These are phyloP conservation scores for Tillus elongatus DNA, from an alignment of 2,888 invertebrate genomes.

Conservation along the genomic window DNA sequence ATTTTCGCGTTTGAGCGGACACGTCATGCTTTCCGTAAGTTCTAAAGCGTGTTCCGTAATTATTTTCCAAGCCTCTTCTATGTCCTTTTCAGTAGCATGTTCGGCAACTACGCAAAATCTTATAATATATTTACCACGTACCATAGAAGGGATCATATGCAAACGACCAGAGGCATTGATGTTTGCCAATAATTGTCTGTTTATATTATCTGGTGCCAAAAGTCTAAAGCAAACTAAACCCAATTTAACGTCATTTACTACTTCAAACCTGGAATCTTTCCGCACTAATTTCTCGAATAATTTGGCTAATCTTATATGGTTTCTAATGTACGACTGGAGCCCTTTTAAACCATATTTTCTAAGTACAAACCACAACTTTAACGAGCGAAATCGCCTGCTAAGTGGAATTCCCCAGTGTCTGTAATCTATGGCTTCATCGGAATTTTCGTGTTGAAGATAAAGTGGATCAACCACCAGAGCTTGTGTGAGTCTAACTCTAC, in stretches of 20 bases:
- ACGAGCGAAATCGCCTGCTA: conserved; percentile 71
- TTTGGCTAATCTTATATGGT: conserved; percentile 70
- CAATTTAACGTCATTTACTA: conserved; percentile 63
- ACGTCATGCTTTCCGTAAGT: conserved; percentile 42
- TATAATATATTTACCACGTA: conserved; percentile 63
- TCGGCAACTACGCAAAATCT: conserved; percentile 76
- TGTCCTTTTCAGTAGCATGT: conserved; percentile 63
- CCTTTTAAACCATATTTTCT: conserved; percentile 74
- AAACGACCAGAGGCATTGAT: conserved; percentile 77
- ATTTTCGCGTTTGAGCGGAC: conserved; percentile 35
- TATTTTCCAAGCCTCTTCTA: conserved; percentile 56
- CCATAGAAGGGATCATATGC: conserved; percentile 77
- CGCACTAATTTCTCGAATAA: conserved; percentile 61
- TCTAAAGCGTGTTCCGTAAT: conserved; percentile 53
- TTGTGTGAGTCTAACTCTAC: conserved; percentile 66
- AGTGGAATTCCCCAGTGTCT: conserved; percentile 83
- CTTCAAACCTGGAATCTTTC: conserved; percentile 64
- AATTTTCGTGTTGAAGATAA: conserved; percentile 75
- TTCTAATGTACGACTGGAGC: conserved; percentile 73
- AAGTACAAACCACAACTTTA: conserved; percentile 84
- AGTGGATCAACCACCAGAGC: conserved; percentile 81
- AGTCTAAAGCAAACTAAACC: conserved; percentile 74
- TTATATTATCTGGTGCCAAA: conserved; percentile 56
- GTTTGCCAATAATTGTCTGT: conserved; percentile 65
- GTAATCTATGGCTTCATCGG: conserved; percentile 59